These are phyloP conservation scores for Tineola bisselliella DNA, from an alignment of 2,888 invertebrate species.

Conservation along the genomic window DNA sequence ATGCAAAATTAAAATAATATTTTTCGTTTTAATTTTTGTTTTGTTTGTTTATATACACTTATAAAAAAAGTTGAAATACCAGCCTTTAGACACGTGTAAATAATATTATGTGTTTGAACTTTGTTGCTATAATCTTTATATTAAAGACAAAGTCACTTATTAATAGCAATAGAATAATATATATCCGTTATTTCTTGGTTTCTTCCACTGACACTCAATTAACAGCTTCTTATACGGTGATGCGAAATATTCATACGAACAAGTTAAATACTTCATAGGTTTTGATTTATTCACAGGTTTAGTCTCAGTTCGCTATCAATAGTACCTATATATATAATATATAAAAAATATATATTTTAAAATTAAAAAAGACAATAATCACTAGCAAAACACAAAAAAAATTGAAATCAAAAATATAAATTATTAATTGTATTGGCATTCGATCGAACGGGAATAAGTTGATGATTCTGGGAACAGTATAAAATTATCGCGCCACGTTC, in stretches of 20 bases:
- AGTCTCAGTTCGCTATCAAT: no score
- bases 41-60: no score
- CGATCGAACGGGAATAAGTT: slow-evolving; percentile 5
- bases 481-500: slow-evolving; percentile 10
- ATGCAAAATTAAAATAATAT: no score
- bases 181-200: neutral
- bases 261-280: neutral
- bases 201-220: neutral
- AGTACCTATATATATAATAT: no score
- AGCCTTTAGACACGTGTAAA: neutral
- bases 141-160: neutral
- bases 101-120: neutral
- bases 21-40: no score
- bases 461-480: slow-evolving; percentile 11
- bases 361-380: no score
- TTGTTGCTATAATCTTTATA: neutral
- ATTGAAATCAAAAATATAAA: neutral
- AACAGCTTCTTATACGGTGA: slow-evolving; percentile 4
- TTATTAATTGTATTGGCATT: slow-evolving; percentile 4
- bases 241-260: neutral
- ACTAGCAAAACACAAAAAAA: neutral
- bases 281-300: neutral
- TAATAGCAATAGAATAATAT: neutral
- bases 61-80: neutral
- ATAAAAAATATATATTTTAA: no score